These are phyloP conservation scores for Chondrilla cf. caribensis DNA, from an alignment of 37 sponge, comb jelly and placozoan species.

Conservation along the genomic window DNA sequence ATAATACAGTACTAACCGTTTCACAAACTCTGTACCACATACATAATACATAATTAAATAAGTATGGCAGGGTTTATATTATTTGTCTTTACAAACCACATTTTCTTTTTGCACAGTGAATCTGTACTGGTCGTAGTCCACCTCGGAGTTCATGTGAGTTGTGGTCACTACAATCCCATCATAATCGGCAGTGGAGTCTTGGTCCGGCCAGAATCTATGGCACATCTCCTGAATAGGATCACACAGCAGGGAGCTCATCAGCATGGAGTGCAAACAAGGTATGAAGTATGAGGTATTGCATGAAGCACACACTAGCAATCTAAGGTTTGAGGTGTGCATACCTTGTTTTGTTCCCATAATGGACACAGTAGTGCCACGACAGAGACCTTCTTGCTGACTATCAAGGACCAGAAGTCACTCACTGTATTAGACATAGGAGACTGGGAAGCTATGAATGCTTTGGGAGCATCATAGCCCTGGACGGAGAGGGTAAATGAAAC, in stretches of 20 bases:
- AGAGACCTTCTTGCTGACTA: slow-evolving; percentile 33
- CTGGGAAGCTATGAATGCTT: slow-evolving; percentile 71
- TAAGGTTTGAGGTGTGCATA: too few species aligned
- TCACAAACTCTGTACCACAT: too few species aligned
- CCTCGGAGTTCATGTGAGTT: not conserved
- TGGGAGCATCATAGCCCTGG: slow-evolving; percentile 66
- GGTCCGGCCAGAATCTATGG: not conserved
- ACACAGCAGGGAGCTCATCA: not conserved
- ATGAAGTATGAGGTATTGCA: slow-evolving; percentile 63
- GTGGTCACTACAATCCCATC: not conserved
- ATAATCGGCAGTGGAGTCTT: not conserved
- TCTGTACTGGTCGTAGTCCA: not conserved
- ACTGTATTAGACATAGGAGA: slow-evolving; percentile 50
- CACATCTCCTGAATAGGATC: not conserved
- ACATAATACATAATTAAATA: too few species aligned
- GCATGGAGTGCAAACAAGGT: slow-evolving; percentile 54
- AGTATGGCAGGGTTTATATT: too few species aligned
- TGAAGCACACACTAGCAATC: too few species aligned
- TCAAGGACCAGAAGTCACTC: slow-evolving; percentile 64
- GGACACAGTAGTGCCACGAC: slow-evolving; percentile 46
- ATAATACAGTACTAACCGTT: too few species aligned
- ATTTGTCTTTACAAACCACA: too few species aligned
- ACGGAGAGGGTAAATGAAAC: not conserved
- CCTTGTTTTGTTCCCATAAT: slow-evolving; percentile 43
- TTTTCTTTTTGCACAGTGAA: not conserved